A percentile compares a stretch with the other conserved stretches of the same genome.
These are phyloP conservation scores for Tridacna crocea DNA, from an alignment of 2,888 invertebrate genomes.

Conservation along the genomic window DNA sequence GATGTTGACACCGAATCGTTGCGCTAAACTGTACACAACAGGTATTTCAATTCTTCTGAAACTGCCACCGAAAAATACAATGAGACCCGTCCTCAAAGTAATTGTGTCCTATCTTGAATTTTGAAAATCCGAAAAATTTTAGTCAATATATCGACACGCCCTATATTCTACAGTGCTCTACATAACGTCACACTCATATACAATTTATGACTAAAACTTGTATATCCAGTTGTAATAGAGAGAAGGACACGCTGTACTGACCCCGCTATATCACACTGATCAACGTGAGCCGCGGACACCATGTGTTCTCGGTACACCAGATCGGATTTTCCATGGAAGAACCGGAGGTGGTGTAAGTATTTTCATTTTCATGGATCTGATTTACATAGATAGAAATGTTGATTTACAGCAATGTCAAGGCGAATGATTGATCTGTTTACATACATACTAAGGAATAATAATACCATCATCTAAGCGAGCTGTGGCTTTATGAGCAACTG, in stretches of 20 bases:
- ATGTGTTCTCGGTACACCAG: too few species aligned
- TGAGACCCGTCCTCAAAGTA: too few species aligned
- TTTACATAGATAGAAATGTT: too few species aligned
- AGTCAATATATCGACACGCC: neutral
- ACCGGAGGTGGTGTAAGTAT: too few species aligned
- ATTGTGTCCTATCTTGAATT: neutral
- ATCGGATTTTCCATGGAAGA: too few species aligned
- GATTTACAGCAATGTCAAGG: too few species aligned
- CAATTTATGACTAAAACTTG: constrained; percentile 21
- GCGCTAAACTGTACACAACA: neutral
- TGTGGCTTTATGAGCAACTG: too few species aligned
- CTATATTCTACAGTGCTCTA: constrained; percentile 7
- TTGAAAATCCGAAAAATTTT: neutral
- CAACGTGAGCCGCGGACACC: too few species aligned
- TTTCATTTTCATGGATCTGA: too few species aligned
- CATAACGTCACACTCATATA: constrained; percentile 1
- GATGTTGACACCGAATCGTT: neutral
- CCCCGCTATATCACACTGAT: neutral
- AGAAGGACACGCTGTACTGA: neutral
- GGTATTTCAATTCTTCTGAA: neutral
- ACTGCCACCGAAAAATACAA: neutral
- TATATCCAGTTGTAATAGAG: constrained; percentile 23
- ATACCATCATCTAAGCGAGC: too few species aligned
- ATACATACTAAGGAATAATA: too few species aligned
- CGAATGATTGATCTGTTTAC: too few species aligned